Evolutionary conservation across 1,140 invertebrate genomes (phyloP).

Genomic region (Rhopalosiphum padi): DNA sequence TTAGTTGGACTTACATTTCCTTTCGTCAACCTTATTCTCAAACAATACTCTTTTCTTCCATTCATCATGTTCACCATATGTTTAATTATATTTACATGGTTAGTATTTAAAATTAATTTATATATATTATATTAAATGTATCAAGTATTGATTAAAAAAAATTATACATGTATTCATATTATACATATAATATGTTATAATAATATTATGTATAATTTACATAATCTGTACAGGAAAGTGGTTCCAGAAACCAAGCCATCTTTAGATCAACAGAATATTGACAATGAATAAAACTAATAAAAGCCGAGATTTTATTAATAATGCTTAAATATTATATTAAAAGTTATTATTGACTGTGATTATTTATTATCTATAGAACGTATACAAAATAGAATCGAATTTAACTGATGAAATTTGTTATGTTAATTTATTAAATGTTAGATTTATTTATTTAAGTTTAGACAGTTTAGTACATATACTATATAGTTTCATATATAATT

Average conservation of each 20-base stretch:
- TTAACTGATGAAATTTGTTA: neutral
- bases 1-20: constrained; percentile 84
- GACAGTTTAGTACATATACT: too few species aligned
- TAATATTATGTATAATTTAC: neutral
- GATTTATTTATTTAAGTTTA: neutral
- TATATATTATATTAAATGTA: neutral
- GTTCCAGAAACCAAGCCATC: constrained; percentile 45
- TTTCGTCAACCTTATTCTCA: constrained; percentile 70
- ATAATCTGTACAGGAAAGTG: constrained; percentile 39
- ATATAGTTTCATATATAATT: too few species aligned
- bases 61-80: constrained; percentile 71
- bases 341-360: neutral
- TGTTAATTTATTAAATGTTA: neutral
- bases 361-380: neutral
- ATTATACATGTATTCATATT: neutral
- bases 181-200: neutral
- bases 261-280: neutral
- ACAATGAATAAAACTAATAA: neutral
- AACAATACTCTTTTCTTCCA: constrained; percentile 75
- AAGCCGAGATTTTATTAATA: neutral
- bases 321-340: neutral
- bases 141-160: neutral
- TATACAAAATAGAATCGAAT: neutral
- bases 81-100: constrained; percentile 72
- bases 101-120: constrained; percentile 59